Evolutionary conservation across 2,113 vertebrate genomes (phyloP).

Genomic region (Felis chaus): DNA sequence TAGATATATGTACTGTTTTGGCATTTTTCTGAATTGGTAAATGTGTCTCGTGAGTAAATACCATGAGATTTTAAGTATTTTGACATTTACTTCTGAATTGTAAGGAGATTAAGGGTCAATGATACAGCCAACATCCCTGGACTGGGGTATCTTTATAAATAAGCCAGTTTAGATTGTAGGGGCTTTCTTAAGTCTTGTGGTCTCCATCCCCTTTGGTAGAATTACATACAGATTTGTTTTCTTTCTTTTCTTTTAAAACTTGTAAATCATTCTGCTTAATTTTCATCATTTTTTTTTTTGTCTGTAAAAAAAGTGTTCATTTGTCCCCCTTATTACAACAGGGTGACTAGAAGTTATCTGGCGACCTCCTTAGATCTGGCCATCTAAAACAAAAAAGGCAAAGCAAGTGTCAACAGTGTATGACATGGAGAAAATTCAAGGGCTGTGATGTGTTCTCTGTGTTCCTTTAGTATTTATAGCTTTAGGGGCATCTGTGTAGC

Average conservation of each 20-base stretch:
- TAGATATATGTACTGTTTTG: background rate
- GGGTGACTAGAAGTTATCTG: background rate
- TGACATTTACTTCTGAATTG: background rate
- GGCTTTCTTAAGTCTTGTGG: background rate
- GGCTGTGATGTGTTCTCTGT: background rate
- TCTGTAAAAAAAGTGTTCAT: background rate
- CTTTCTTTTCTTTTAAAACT: background rate
- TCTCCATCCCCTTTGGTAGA: background rate
- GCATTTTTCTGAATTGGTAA: background rate
- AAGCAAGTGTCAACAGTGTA: background rate
- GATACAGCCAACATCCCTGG: background rate
- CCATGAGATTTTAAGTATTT: background rate
- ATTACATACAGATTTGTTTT: background rate
- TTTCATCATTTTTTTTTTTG: background rate
- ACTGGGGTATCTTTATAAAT: background rate
- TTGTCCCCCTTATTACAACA: background rate
- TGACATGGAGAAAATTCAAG: background rate
- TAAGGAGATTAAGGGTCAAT: background rate
- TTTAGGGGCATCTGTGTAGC: no score
- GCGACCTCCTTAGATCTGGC: background rate
- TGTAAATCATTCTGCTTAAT: background rate
- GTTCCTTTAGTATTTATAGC: background rate
- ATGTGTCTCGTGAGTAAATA: slow-evolving; percentile 35
- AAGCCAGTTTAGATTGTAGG: background rate
- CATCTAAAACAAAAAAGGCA: background rate